Evolutionary conservation across 2,888 invertebrate species (phyloP), one percentile per base, ranked within the genome.

Genomic region (Chesias legatella): DNA sequence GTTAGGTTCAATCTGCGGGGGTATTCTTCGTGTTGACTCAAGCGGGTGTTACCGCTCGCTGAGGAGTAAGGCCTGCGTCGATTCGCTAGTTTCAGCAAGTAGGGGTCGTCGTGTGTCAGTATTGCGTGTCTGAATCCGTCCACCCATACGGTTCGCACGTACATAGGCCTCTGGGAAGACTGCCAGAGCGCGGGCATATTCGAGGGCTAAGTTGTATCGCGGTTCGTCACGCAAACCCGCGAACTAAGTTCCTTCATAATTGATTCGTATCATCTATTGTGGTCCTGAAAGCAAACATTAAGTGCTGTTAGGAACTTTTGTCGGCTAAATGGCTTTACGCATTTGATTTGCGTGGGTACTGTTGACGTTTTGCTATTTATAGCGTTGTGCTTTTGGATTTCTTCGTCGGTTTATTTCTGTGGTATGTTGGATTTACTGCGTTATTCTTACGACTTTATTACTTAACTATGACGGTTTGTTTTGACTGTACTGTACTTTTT

Each of bases 111-210:
- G 43, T 90, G 82, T 4, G 91, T 88, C 33, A 94, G 81, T 31
- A 94, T 90, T 9, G 93, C 93, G 80, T 92, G 92, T 52, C 93
- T 89, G 56, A 91, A 90, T 10, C 93, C 93, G 64, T 93, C 91
- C 43, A 92, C 90, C 95, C 95, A 95, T 35, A 91, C 89, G 29
- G 91, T 91, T 60, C 88, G 85, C 51, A 91, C 83, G 73, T 90
- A 91, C 73, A 91, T 79, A 63, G 91, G 91, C 49, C 89, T 83
- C 73, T 89, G 89, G 48, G 91, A 90, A 53, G 91, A 88, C 69
- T 91, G 90, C 91, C 91, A 91, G 69, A 90, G 90, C 50, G 81
- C 85, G 58, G 85, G 85, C 91, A 91, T 91, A 9, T 22, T 32
- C 47, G 42, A 50, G 34, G 36, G 41, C 49, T 63, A 59, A 47